phyloP scores from a whole-genome alignment of 64 coral and sea anemone species.

The Actinia equina region DNA sequence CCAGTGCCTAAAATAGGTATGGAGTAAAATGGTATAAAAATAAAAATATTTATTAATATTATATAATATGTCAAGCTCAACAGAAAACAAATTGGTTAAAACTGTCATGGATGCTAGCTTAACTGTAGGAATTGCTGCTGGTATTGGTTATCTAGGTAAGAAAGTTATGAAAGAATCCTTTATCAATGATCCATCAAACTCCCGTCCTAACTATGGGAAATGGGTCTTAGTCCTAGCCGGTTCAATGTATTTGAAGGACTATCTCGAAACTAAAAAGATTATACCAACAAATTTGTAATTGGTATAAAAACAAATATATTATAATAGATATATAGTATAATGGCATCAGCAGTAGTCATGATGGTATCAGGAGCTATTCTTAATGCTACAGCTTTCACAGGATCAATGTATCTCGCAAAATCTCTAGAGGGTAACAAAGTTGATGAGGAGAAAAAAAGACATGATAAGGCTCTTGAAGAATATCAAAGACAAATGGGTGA shows the following conservation, averaged over 20 bases:
- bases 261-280: too few species aligned
- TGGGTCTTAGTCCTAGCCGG: too few species aligned
- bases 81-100: not conserved
- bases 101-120: not conserved
- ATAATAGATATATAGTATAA: not conserved
- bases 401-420: not conserved
- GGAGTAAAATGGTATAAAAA: too few species aligned
- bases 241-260: too few species aligned
- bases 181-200: too few species aligned
- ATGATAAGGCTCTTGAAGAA: not conserved
- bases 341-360: not conserved
- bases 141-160: not conserved
- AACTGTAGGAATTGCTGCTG: not conserved
- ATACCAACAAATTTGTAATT: not conserved
- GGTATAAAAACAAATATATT: not conserved
- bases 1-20: too few species aligned
- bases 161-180: not conserved
- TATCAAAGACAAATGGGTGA: not conserved
- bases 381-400: slow-evolving; percentile 3
- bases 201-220: slow-evolving; percentile 8
- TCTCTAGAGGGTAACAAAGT: not conserved
- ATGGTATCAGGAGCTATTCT: not conserved
- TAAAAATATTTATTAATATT: too few species aligned
- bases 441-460: not conserved
- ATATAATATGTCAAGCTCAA: too few species aligned